Evolutionary conservation across 2,797 vertebrate genomes (phyloP).

Genomic region (Odontamblyopus lacepedii): DNA sequence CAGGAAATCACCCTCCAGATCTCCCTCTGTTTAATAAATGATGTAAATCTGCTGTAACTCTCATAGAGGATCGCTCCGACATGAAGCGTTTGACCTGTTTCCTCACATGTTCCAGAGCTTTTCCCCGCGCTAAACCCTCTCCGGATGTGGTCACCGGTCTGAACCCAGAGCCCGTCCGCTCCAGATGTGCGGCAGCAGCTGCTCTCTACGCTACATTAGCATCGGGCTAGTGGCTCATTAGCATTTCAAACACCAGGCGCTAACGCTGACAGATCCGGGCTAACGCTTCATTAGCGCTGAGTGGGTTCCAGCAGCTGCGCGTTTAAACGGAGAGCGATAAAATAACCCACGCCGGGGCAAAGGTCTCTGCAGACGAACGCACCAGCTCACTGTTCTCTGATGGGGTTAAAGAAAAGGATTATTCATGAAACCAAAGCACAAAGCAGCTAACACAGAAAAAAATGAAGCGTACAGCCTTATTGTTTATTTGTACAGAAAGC

Average conservation of each 20-base stretch:
- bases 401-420: not conserved
- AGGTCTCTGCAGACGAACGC: not conserved
- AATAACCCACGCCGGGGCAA: not conserved
- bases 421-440: not conserved
- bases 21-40: not conserved
- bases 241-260: constrained; percentile 41
- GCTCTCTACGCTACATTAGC: constrained; percentile 10
- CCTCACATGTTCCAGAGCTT: not conserved
- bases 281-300: constrained; percentile 41
- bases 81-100: not conserved
- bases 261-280: constrained; percentile 10
- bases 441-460: not conserved
- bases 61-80: not conserved
- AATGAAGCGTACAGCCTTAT: not conserved
- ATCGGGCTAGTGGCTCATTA: constrained; percentile 27
- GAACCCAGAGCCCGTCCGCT: not conserved
- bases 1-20: not conserved
- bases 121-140: not conserved
- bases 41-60: not conserved
- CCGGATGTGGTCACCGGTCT: not conserved
- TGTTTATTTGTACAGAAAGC: too few species aligned
- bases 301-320: constrained; percentile 13
- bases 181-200: constrained; percentile 32
- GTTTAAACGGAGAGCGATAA: not conserved
- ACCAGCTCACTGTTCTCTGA: not conserved